These are phyloP conservation scores for Girardinus metallicus DNA, from an alignment of 2,797 vertebrate species.

Conservation along the genomic window DNA sequence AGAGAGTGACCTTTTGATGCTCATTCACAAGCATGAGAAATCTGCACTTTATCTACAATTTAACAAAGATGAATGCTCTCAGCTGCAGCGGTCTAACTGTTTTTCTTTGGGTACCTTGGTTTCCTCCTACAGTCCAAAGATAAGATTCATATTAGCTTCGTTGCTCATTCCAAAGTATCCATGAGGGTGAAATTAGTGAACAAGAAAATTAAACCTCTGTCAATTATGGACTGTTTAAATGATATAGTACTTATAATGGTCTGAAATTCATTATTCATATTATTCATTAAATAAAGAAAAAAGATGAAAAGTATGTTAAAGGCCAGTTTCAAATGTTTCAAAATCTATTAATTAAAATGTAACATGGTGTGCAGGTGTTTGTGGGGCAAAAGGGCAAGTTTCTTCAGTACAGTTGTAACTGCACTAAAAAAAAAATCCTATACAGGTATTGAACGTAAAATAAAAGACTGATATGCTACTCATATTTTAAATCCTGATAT, in stretches of 20 bases:
- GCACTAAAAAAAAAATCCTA: neutral
- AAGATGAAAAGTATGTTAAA: neutral
- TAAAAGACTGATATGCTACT: neutral
- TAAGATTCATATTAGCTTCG: neutral
- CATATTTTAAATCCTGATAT: neutral
- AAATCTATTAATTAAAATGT: neutral
- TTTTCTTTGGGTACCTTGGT: neutral
- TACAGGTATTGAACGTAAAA: neutral
- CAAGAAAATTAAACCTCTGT: neutral
- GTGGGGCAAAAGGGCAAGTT: neutral
- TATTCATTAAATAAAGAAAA: neutral
- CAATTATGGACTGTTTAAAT: neutral
- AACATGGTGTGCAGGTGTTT: neutral
- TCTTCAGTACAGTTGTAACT: neutral
- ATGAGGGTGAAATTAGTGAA: neutral
- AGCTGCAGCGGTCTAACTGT: neutral
- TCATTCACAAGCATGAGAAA: constrained; percentile 43
- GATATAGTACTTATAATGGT: neutral
- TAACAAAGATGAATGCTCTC: constrained; percentile 15
- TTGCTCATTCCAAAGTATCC: neutral
- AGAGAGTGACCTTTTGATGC: constrained; percentile 41
- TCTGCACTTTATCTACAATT: neutral
- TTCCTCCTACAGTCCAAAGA: neutral
- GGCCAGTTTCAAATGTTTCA: neutral
- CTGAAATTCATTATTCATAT: neutral